Conservation (phyloP, 2,113 vertebrate genomes). For the Marcusenius ussheri region DNA sequence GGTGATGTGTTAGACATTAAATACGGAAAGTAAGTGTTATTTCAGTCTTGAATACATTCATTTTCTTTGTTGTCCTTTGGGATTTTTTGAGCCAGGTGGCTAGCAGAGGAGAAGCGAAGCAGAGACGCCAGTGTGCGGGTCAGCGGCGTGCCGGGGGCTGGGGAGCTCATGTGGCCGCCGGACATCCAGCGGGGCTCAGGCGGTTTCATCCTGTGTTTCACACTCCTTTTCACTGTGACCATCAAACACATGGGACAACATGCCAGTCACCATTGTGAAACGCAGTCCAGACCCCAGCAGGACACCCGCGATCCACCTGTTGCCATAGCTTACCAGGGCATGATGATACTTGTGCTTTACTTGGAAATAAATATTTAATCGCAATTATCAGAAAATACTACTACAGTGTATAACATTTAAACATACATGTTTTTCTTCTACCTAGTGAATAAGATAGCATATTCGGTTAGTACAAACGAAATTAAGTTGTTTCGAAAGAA, state of each 20-base stretch:
- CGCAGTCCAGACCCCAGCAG: too few relatives aligned
- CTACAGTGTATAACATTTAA: neutral
- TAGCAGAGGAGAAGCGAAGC: constrained; percentile 5
- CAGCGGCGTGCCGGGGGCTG: neutral
- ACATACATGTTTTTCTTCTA: neutral
- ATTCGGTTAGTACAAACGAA: neutral
- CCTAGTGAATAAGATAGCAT: neutral
- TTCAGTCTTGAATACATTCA: neutral
- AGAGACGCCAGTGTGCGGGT: constrained; percentile 16
- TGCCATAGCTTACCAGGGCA: neutral
- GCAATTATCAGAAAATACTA: neutral
- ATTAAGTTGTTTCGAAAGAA: neutral
- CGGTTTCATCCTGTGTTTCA: constrained; percentile 22
- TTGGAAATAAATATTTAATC: neutral
- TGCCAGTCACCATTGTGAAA: neutral
- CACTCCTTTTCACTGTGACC: constrained; percentile 8
- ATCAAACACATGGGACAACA: neutral
- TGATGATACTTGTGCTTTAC: neutral
- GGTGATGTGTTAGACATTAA: neutral
- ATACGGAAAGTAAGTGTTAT: neutral
- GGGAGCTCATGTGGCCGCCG: constrained; percentile 17
- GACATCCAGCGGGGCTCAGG: constrained; percentile 9
- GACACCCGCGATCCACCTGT: constrained; percentile 18
- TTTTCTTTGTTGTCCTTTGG: neutral
- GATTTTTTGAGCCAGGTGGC: constrained; percentile 10